A percentile compares a stretch with the other conserved stretches of the same genome.
Conservation (phyloP, 2,113 vertebrate genomes). For the Crotalus viridis region DNA sequence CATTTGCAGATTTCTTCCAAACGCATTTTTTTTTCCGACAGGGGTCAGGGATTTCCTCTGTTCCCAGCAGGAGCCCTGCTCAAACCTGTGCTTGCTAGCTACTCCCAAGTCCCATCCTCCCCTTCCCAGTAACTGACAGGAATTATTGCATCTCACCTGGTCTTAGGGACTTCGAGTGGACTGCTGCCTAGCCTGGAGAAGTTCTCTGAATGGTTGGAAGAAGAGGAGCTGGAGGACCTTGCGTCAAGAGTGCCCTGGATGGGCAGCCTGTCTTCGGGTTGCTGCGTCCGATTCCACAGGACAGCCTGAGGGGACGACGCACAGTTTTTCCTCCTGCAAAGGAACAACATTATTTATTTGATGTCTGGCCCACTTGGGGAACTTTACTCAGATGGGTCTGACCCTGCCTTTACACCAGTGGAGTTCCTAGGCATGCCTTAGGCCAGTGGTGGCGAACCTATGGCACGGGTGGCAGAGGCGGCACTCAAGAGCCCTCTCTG, state of each 20-base stretch:
- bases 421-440: not conserved
- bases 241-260: conserved; percentile 74
- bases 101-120: too few relatives aligned
- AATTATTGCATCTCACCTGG: conserved; percentile 75
- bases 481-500: too few relatives aligned
- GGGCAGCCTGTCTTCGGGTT: conserved; percentile 77
- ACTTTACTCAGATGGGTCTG: not conserved
- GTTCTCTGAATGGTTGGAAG: conserved; percentile 91
- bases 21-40: not conserved
- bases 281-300: conserved; percentile 79
- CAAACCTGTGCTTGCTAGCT: not conserved
- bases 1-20: not conserved
- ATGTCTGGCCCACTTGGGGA: not conserved
- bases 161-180: conserved; percentile 90
- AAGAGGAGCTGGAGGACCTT: conserved; percentile 91
- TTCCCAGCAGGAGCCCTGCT: not conserved
- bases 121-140: too few relatives aligned
- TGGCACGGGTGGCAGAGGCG: too few relatives aligned
- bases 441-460: too few relatives aligned
- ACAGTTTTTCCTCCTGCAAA: conserved; percentile 83
- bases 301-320: conserved; percentile 84
- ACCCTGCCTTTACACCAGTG: not conserved
- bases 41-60: not conserved
- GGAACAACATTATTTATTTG: not conserved
- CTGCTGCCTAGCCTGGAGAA: conserved; percentile 87